Base-by-base conservation (phyloP, 2,797 vertebrate species). In the Anguilla obscura region DNA sequence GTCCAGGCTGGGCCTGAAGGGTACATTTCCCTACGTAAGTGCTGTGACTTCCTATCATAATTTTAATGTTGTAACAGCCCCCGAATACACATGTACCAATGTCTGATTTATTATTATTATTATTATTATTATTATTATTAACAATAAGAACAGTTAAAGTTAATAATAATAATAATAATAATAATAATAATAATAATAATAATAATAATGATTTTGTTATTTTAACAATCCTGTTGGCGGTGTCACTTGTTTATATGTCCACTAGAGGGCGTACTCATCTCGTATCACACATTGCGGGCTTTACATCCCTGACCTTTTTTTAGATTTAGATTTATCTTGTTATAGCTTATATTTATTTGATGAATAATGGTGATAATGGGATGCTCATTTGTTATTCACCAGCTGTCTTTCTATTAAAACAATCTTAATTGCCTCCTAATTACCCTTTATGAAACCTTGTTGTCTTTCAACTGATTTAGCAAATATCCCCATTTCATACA, bases 191-290 rank as follows among this genome's bases (percentile, higher is more conserved):
- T n/a, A n/a, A n/a, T n/a, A n/a, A n/a, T n/a, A n/a, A n/a, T n/a
- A n/a, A n/a, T n/a, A 9, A 0, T 45, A 45, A 4, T 45, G 5
- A 45, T 45, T 45, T 45, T 45, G 40, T 45, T 45, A 45, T 45
- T 45, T 45, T 45, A 45, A 45, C 40, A 4, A 45, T 45, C 40
- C 40, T 45, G 10, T 86, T 86, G 6, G n/a, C 48, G 66, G 48
- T 86, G 66, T 60, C 7, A 71, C 16, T 76, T n/a, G 85, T 48
- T 8, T 12, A 52, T 8, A 52, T 52, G 50, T 60, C 92, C 94
- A 93, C 93, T 92, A 93, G 94, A 92, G 94, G 94, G 94, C 85
- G 89, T 1, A 85, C 79, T 66, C 90, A 91, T 76, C 30, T 45
- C 50, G 21, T 69, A 9, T 71, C n/a, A 12, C 16, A 40, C 18